Conservation (phyloP, 2,888 invertebrate species). For the Portevinia maculata region DNA sequence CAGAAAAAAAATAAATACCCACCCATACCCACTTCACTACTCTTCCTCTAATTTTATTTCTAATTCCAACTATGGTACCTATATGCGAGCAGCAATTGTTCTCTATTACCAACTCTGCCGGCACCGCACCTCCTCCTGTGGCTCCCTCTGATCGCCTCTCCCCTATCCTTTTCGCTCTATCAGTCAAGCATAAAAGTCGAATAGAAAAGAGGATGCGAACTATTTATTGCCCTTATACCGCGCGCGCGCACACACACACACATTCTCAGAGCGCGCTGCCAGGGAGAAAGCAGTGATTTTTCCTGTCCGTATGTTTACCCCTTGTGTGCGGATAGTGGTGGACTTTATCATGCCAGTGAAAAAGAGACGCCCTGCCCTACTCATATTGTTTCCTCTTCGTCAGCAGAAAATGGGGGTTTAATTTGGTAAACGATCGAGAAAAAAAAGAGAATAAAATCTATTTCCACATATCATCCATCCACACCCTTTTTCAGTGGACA, state of each 20-base stretch:
- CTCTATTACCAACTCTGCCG: conserved; percentile 41
- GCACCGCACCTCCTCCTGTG: conserved; percentile 9
- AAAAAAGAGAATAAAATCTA: conserved; percentile 8
- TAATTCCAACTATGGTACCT: conserved; percentile 27
- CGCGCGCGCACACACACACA: conserved; percentile 22
- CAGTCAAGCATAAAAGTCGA: conserved; percentile 72
- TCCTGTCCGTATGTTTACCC: conserved; percentile 52
- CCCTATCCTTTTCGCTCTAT: conserved; percentile 74
- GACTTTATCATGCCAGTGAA: conserved; percentile 25
- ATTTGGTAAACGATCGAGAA: conserved; percentile 51
- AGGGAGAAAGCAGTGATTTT: conserved; percentile 73
- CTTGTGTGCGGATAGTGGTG: conserved; percentile 43
- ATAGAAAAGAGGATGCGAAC: conserved; percentile 72
- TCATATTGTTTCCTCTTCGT: conserved; percentile 42
- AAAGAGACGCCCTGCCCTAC: conserved; percentile 59
- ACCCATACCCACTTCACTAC: conserved; percentile 9
- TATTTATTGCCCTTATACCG: conserved; percentile 43
- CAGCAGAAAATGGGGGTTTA: conserved; percentile 46
- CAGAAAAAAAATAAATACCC: not conserved
- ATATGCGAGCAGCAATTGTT: conserved; percentile 13
- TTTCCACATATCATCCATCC: conserved; percentile 40
- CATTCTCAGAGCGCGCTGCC: conserved; percentile 1
- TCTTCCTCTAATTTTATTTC: conserved; percentile 53
- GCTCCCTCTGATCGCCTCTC: conserved; percentile 2
- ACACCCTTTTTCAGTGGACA: conserved; percentile 64